phyloP scores from a whole-genome alignment of 2,888 invertebrate species.

The Drosophila mimica region DNA sequence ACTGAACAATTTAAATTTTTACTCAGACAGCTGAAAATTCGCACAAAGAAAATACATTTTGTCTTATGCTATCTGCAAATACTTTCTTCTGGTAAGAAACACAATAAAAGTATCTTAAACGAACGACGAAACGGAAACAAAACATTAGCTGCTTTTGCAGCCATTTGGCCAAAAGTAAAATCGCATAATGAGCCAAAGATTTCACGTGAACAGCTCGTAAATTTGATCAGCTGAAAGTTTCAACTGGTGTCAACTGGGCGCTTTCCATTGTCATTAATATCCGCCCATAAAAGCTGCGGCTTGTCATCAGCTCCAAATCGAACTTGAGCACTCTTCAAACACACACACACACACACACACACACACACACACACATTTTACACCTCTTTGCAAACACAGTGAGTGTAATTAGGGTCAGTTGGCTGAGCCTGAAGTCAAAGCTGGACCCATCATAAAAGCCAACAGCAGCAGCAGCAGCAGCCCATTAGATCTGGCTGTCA shows the following conservation, averaged over 20 bases:
- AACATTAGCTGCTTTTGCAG: slow-evolving; percentile 1
- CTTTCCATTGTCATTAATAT: slow-evolving; percentile 65
- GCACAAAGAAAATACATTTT: neutral
- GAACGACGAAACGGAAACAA: slow-evolving; percentile 10
- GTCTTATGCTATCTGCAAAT: neutral
- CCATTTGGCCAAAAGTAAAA: slow-evolving; percentile 8
- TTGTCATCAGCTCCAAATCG: slow-evolving; percentile 41
- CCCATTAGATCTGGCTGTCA: slow-evolving; percentile 44
- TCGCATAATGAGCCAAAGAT: slow-evolving; percentile 6
- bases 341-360: neutral
- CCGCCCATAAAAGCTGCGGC: slow-evolving; percentile 49
- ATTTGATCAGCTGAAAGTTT: slow-evolving; percentile 58
- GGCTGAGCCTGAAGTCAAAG: slow-evolving; percentile 32
- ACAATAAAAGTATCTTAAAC: neutral
- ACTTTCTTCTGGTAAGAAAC: neutral
- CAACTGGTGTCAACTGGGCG: slow-evolving; percentile 54
- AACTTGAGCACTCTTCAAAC: slow-evolving; percentile 10
- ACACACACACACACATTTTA: neutral
- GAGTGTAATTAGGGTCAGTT: slow-evolving; percentile 71
- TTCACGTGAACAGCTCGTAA: slow-evolving; percentile 7
- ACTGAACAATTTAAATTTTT: neutral
- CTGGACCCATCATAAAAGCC: slow-evolving; percentile 19
- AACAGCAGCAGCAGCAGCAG: slow-evolving; percentile 3
- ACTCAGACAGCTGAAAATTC: neutral
- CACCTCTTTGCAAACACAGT: slow-evolving; percentile 26